A percentile compares a stretch with the other conserved stretches of the same genome.
Evolutionary conservation across 2,113 vertebrate genomes (phyloP).

Genomic region (Brachirus orientalis): DNA sequence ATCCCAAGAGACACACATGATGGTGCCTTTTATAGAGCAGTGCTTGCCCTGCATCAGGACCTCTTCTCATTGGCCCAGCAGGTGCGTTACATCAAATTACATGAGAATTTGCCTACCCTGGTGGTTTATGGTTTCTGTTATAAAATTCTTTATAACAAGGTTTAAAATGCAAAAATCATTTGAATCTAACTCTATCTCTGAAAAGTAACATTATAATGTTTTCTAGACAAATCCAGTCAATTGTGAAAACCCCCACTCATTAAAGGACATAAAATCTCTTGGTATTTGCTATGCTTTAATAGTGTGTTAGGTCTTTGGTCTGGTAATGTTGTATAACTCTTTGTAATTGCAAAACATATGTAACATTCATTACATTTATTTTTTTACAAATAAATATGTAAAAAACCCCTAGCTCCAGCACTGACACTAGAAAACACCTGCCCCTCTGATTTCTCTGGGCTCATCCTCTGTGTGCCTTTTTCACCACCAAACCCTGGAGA

Average conservation of each 20-base stretch:
- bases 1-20: slow-evolving; percentile 98
- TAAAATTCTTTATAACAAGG: slow-evolving; percentile 38
- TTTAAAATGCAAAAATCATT: slow-evolving; percentile 41
- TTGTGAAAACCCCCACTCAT: slow-evolving; percentile 43
- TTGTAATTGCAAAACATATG: slow-evolving; percentile 32
- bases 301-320: slow-evolving; percentile 14
- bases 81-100: slow-evolving; percentile 76
- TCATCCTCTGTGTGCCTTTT: slow-evolving; percentile 39
- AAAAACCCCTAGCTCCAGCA: slow-evolving; percentile 16
- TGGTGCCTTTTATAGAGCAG: slow-evolving; percentile 96
- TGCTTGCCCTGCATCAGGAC: slow-evolving; percentile 96
- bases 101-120: slow-evolving; percentile 3
- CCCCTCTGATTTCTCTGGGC: slow-evolving; percentile 32
- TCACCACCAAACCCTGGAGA: slow-evolving; percentile 32
- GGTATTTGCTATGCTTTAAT: slow-evolving; percentile 34
- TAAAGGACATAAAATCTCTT: slow-evolving; percentile 39
- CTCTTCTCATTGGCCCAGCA: slow-evolving; percentile 98
- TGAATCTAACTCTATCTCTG: slow-evolving; percentile 21
- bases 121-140: too few species aligned
- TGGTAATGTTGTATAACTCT: slow-evolving; percentile 56
- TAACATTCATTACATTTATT: slow-evolving; percentile 25
- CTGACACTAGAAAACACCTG: slow-evolving; percentile 57
- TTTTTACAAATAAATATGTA: slow-evolving; percentile 26
- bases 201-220: slow-evolving; percentile 34
- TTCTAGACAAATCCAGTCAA: slow-evolving; percentile 45